Conservation (phyloP, 2,888 invertebrate species). For the Temnothorax unifasciatus region DNA sequence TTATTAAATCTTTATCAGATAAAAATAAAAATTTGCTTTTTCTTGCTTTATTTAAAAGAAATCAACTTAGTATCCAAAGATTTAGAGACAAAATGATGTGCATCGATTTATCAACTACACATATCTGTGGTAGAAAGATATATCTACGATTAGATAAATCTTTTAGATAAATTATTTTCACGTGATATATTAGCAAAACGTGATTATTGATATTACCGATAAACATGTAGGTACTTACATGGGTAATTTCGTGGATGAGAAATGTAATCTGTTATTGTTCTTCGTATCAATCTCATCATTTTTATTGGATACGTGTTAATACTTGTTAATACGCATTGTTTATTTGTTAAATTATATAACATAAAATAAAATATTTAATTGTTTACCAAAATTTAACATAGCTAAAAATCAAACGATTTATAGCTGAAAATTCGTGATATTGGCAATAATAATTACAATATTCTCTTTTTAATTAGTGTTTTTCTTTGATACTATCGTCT, state of each 20-base stretch:
- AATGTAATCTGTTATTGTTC: neutral
- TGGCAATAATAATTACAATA: neutral
- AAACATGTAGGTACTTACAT: neutral
- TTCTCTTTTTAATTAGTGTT: neutral
- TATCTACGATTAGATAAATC: neutral
- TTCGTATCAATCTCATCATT: neutral
- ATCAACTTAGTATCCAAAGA: neutral
- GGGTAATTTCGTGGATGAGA: neutral
- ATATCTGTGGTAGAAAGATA: neutral
- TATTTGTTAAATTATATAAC: neutral
- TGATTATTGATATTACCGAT: slow-evolving; percentile 2
- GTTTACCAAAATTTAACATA: neutral
- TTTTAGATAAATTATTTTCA: neutral
- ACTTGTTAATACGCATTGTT: neutral
- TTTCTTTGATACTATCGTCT: neutral
- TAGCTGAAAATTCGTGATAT: neutral
- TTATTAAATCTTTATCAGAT: neutral
- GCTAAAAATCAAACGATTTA: neutral
- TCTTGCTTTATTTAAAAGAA: neutral
- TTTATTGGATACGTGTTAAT: neutral
- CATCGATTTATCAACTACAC: neutral
- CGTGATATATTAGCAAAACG: neutral
- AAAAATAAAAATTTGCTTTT: neutral
- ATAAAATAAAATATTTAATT: neutral
- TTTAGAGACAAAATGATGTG: neutral